phyloP scores from a whole-genome alignment of 2,888 invertebrate genomes.

The Craniophora ligustri region DNA sequence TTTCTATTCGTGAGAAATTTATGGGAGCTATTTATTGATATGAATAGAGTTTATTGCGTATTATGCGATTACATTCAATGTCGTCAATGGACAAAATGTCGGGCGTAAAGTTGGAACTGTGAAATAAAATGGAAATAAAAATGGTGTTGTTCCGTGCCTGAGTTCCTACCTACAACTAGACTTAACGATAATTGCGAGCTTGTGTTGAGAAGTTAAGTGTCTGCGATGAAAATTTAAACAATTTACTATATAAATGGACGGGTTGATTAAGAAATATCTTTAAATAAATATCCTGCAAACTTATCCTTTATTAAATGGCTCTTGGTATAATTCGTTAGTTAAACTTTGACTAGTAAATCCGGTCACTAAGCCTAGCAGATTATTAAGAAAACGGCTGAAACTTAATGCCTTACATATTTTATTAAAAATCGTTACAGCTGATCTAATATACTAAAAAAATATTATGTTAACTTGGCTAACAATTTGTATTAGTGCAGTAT shows the following conservation, averaged over 20 bases:
- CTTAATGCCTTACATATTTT: too few species aligned
- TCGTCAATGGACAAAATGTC: constrained; percentile 21
- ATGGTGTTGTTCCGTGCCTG: constrained; percentile 21
- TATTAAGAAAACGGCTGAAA: too few species aligned
- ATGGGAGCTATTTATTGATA: constrained; percentile 21
- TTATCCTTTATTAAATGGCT: too few species aligned
- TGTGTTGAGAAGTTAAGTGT: background rate
- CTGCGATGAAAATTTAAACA: constrained; percentile 9
- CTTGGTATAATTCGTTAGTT: too few species aligned
- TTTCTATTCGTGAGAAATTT: constrained; percentile 13
- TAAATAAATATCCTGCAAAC: too few species aligned
- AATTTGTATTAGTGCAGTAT: too few species aligned
- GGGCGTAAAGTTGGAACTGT: background rate
- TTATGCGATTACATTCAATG: constrained; percentile 22
- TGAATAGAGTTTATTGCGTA: constrained; percentile 6
- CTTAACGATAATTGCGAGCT: constrained; percentile 34
- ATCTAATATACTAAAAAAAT: too few species aligned
- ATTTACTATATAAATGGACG: constrained; percentile 2
- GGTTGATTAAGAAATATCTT: too few species aligned
- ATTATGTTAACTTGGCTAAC: too few species aligned
- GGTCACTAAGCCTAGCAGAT: too few species aligned
- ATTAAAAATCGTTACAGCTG: too few species aligned
- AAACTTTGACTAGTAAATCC: too few species aligned
- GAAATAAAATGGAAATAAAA: constrained; percentile 30
- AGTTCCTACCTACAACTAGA: constrained; percentile 24